Conservation (phyloP, 2,113 vertebrate genomes). For the Mystacornis crossleyi region DNA sequence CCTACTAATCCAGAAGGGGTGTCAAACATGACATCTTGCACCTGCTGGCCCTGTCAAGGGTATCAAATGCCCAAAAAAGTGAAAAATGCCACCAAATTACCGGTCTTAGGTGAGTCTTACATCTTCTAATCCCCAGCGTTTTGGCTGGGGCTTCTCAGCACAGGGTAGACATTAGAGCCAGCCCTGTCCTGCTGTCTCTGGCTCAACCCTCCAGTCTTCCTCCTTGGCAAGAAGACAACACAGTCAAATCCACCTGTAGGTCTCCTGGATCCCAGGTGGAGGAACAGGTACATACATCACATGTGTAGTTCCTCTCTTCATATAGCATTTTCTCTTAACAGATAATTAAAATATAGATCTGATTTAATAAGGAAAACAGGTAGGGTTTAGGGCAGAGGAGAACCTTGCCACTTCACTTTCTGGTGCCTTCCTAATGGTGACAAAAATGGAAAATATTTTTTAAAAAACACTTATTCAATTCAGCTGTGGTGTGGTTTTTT, state of each 20-base stretch:
- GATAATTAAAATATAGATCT: background rate
- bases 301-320: background rate
- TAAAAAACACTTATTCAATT: background rate
- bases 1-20: background rate
- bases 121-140: background rate
- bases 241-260: background rate
- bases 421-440: background rate
- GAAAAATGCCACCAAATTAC: background rate
- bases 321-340: background rate
- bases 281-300: background rate
- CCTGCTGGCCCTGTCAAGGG: background rate
- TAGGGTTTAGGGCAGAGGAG: background rate
- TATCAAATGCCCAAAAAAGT: background rate
- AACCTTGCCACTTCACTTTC: background rate
- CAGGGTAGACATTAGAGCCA: background rate
- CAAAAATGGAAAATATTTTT: background rate
- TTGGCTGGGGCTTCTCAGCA: background rate
- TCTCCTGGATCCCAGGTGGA: background rate
- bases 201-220: background rate
- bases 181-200: background rate
- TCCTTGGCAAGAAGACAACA: background rate
- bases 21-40: rapidly evolving
- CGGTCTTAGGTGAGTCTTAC: background rate
- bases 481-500: background rate
- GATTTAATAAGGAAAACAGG: background rate